Conservation (phyloP, 53 echinoderm and acorn worm species). For the Hippasteria phrygiana region DNA sequence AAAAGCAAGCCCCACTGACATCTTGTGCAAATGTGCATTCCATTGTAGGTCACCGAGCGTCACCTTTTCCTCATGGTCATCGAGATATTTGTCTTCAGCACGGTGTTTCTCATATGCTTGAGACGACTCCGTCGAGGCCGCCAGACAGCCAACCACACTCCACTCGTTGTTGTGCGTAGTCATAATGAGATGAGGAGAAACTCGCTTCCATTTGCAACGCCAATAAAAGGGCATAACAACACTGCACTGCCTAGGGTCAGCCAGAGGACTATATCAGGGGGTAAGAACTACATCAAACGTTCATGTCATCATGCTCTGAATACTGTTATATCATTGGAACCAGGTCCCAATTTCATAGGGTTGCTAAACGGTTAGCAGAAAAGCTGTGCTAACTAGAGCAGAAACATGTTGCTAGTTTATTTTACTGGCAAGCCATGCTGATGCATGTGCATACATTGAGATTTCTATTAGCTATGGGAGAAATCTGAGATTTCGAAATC, state of each 20-base stretch:
- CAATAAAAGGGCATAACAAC: slow-evolving; percentile 7
- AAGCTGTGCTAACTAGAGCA: no score
- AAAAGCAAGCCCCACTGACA: background rate
- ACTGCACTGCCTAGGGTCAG: slow-evolving; percentile 19
- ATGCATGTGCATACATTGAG: no score
- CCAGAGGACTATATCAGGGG: slow-evolving; percentile 46
- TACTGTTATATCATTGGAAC: background rate
- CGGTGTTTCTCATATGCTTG: slow-evolving; percentile 80
- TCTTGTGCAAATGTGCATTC: background rate
- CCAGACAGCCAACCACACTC: background rate
- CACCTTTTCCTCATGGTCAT: slow-evolving; percentile 92
- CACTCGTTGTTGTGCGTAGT: background rate
- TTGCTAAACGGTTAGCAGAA: no score
- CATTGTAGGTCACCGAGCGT: slow-evolving; percentile 79
- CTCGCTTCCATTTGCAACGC: slow-evolving; percentile 13
- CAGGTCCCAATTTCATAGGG: no score
- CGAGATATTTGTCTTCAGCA: slow-evolving; percentile 77
- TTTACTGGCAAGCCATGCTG: no score
- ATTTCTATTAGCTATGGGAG: no score
- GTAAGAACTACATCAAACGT: background rate
- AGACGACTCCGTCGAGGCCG: slow-evolving; percentile 24
- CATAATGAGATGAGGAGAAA: slow-evolving; percentile 21
- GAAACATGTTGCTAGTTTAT: no score
- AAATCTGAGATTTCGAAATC: no score
- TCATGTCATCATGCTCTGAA: background rate